Base-by-base conservation (phyloP, 2,888 invertebrate genomes). In the Drosophila fungiperda region DNA sequence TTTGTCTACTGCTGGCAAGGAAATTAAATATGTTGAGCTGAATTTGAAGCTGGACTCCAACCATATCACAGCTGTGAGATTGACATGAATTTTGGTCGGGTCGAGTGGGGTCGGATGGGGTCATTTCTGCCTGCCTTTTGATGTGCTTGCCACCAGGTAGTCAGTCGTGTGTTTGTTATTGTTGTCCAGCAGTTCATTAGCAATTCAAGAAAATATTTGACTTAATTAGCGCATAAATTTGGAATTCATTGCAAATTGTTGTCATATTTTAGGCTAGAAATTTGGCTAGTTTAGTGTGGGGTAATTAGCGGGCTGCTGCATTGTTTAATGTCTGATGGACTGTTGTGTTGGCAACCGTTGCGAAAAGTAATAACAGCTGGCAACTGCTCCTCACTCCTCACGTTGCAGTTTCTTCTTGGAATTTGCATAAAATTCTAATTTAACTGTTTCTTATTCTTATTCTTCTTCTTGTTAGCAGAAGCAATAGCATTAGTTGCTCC, bases 381-480 rank as follows among this genome's bases (percentile, higher is more conserved):
- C 45, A 55, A 29, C 29, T 29, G 29, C 29, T 29, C 1, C 26
- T 26, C 26, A 38, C 66, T 49, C 15, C 58, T 42, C 45, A 52
- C 48, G 50, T 36, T 72, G 63, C 71, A 66, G 55, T 68, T 74
- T 68, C 55, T 53, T 64, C 55, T 49, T 40, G 29, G 81, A 81
- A 83, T 92, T 92, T 92, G 90, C 92, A 92, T 92, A 92, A 92
- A 92, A 91, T 92, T 91, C 90, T 85, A 92, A 92, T 92, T 92
- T 92, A 87, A 81, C 75, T 79, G 83, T 70, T 62, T 17, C 61
- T 68, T 50, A 69, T 52, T 53, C 70, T 62, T 57, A 62, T 62
- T 23, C 26, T 71, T 50, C 59, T 68, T 55, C n/a, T 53, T 59
- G 36, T 53, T 72, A n/a, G 36, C 42, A 50, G 40, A 48, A 42